Base-by-base conservation (phyloP, 1,140 invertebrate genomes). In the Mercenaria mercenaria region DNA sequence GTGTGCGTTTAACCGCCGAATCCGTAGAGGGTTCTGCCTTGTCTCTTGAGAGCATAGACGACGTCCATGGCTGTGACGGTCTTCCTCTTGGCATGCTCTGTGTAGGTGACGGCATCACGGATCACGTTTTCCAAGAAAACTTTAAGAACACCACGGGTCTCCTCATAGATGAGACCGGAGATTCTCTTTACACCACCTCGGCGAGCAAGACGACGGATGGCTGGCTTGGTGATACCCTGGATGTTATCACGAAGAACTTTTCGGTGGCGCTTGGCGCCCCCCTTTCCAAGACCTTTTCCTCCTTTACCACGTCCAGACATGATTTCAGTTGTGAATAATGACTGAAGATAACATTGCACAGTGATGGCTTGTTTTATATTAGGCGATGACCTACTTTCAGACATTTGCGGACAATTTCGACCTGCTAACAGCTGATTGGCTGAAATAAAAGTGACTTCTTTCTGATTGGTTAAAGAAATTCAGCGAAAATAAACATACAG, bases 31-130 rank as follows among this genome's bases (percentile, higher is more conserved):
- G 97, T 97, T 74, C 97, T 96, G 47, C 98, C 98, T 96, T 98
- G 98, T 74, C 98, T 96, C 95, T 98, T 98, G 91, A 98, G 96
- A 39, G 98, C 98, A 93, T 98, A 98, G 32, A 98, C 98, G 23
- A 98, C 97, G 94, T 98, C 98, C 98, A 98, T 98, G 79, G 98
- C 98, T 15, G 98, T 98, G 52, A 97, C 97, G 29, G 98, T 98
- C 96, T 98, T 98, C 90, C 98, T 96, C 96, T 98, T 98, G 91
- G 97, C 97, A 95, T 98, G 97, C 95, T 98, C 97, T 18, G 97
- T 98, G 96, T 98, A 98, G n/a, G 97, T 98, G 79, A 98, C 97
- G 18, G 97, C 97, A 95, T 98, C 98, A 83, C 97, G 96, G 93
- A 98, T 98, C 0, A 98, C 97, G 94, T 98, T 98, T 95, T 98